These are phyloP conservation scores for Potorous gilbertii DNA, from an alignment of 2,797 vertebrate genomes.

Conservation along the genomic window DNA sequence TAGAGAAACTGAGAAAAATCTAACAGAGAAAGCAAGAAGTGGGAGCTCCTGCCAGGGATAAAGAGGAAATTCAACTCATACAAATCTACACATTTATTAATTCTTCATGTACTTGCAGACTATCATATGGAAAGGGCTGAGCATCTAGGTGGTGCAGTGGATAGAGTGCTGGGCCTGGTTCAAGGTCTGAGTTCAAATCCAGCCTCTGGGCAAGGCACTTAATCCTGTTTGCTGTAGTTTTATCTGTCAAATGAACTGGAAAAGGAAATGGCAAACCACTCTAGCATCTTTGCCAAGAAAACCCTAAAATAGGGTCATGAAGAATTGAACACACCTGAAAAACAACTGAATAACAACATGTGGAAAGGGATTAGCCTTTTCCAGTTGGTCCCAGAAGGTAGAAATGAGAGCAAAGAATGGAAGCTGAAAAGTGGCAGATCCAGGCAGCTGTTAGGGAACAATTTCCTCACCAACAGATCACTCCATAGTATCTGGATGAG, in stretches of 20 bases:
- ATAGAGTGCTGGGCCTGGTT: too few species aligned
- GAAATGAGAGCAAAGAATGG: background rate
- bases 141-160: background rate
- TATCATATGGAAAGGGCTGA: background rate
- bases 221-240: background rate
- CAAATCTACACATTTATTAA: background rate
- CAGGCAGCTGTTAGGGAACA: background rate
- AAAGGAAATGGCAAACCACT: background rate
- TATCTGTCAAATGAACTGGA: background rate
- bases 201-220: background rate
- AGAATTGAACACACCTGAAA: background rate
- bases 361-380: background rate
- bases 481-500: background rate
- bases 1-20: background rate
- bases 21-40: background rate
- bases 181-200: background rate
- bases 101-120: background rate
- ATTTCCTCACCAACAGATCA: background rate
- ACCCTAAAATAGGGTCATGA: background rate
- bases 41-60: background rate
- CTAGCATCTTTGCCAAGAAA: background rate
- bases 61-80: background rate
- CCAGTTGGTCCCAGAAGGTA: background rate
- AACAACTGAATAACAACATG: background rate
- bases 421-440: background rate